Evolutionary conservation across 2,888 invertebrate genomes (phyloP).

Genomic region (Loripinus fragilis): DNA sequence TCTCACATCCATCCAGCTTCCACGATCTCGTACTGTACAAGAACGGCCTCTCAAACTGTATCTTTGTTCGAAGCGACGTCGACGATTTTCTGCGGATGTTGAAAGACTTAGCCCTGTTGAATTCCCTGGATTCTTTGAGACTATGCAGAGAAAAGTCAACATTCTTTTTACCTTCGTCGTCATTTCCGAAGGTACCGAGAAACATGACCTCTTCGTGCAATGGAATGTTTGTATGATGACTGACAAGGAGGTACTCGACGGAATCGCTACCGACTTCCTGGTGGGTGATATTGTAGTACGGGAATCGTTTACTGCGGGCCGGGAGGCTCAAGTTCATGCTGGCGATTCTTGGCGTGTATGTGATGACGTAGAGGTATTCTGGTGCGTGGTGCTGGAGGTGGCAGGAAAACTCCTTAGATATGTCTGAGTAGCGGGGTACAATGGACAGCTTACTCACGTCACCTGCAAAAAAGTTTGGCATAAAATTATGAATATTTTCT

Average conservation of each 20-base stretch:
- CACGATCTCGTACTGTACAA: conserved; percentile 73
- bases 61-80: conserved; percentile 60
- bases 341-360: conserved; percentile 75
- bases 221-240: conserved; percentile 55
- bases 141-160: conserved; percentile 65
- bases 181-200: conserved; percentile 66
- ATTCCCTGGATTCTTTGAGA: conserved; percentile 65
- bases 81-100: conserved; percentile 29
- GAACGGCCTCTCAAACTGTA: conserved; percentile 80
- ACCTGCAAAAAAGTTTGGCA: conserved; percentile 75
- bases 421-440: conserved; percentile 74
- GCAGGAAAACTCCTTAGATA: conserved; percentile 75
- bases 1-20: conserved; percentile 69
- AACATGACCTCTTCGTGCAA: conserved; percentile 77
- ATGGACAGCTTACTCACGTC: conserved; percentile 78
- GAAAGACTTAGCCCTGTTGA: conserved; percentile 55
- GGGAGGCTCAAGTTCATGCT: conserved; percentile 65
- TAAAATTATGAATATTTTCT: too few relatives aligned
- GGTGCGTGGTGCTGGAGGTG: conserved; percentile 77
- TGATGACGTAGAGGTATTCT: conserved; percentile 76
- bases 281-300: conserved; percentile 53
- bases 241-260: conserved; percentile 69
- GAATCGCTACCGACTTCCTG: conserved; percentile 51
- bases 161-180: conserved; percentile 45
- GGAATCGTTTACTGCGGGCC: conserved; percentile 46